Conservation (phyloP, 1,140 invertebrate genomes). For the Pseudomyrmex dendroicus region DNA sequence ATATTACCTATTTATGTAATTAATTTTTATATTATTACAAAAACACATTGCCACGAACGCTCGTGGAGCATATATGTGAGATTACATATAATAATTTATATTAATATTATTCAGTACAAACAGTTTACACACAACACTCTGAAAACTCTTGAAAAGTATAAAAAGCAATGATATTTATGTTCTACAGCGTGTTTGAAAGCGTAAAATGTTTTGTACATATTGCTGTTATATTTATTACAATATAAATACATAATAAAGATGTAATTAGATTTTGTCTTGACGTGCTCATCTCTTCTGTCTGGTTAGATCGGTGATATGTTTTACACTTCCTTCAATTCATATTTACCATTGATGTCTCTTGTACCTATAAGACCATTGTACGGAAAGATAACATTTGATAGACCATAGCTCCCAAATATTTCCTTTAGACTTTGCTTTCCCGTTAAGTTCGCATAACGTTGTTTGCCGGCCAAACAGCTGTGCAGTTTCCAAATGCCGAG, state of each 20-base stretch:
- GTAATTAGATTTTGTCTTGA: conserved; percentile 6
- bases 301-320: background rate
- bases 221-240: conserved; percentile 70
- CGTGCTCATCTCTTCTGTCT: background rate
- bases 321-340: conserved; percentile 73
- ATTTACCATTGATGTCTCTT: conserved; percentile 73
- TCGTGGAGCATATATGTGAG: too few species aligned
- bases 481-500: conserved; percentile 76
- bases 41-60: too few species aligned
- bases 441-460: conserved; percentile 69
- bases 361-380: conserved; percentile 76
- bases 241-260: conserved; percentile 52
- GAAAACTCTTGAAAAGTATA: background rate
- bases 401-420: conserved; percentile 78
- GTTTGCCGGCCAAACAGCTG: conserved; percentile 71
- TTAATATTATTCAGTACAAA: background rate
- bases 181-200: conserved; percentile 51
- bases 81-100: conserved; percentile 8
- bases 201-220: conserved; percentile 62
- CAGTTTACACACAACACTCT: background rate
- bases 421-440: conserved; percentile 70
- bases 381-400: conserved; percentile 76
- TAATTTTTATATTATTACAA: too few species aligned
- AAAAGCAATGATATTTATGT: background rate
- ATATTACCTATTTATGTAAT: too few species aligned